Conservation (phyloP, 2,888 invertebrate genomes). For the Lobophora halterata region DNA sequence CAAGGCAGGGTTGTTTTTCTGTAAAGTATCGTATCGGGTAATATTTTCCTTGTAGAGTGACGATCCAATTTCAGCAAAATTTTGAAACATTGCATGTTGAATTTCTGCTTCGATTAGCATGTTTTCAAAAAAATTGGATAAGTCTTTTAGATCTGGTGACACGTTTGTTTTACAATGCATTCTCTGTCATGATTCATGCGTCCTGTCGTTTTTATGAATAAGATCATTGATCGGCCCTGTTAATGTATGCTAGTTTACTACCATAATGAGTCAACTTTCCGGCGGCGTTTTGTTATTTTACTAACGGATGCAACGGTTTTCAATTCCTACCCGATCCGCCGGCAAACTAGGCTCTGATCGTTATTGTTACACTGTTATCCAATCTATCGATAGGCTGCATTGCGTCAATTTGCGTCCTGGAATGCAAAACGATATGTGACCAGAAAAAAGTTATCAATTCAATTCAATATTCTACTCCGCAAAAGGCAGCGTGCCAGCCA, state of each 20-base stretch:
- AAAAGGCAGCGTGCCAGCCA: constrained; percentile 19
- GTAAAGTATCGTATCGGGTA: constrained; percentile 16
- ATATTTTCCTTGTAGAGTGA: constrained; percentile 5
- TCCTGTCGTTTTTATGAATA: constrained; percentile 47
- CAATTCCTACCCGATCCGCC: constrained; percentile 25
- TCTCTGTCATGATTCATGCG: constrained; percentile 50
- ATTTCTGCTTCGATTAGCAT: neutral
- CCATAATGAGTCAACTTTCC: constrained; percentile 55
- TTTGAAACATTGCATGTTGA: constrained; percentile 2
- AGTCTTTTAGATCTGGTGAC: constrained; percentile 1
- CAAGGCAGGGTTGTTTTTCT: constrained; percentile 22
- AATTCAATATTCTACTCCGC: constrained; percentile 13
- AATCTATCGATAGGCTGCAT: constrained; percentile 17
- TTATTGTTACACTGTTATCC: constrained; percentile 24
- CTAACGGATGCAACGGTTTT: constrained; percentile 31
- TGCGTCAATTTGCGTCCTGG: constrained; percentile 11
- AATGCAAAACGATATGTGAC: constrained; percentile 14
- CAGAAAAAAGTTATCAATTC: constrained; percentile 21
- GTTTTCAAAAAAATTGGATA: neutral
- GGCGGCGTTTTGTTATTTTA: constrained; percentile 36
- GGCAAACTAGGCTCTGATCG: constrained; percentile 16
- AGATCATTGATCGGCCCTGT: constrained; percentile 51
- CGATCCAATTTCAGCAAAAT: constrained; percentile 8
- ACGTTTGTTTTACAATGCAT: constrained; percentile 14
- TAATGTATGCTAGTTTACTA: constrained; percentile 37